Evolutionary conservation across 2,113 vertebrate species (phyloP), one percentile per base, ranked within the genome.

Genomic region (Erythrolamprus reginae): DNA sequence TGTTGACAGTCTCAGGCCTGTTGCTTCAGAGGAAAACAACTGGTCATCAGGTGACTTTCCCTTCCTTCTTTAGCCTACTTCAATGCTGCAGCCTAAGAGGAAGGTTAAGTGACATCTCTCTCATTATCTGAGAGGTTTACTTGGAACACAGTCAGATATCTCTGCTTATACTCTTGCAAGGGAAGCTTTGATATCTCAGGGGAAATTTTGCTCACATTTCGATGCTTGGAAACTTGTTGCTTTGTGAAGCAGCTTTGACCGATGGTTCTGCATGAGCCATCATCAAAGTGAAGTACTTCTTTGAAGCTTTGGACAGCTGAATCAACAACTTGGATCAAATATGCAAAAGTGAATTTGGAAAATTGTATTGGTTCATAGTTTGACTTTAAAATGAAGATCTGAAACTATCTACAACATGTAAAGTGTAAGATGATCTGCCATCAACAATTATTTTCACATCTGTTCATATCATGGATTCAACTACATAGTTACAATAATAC

Each of bases 401-500:
- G 52, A 87, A 56, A 58, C 33, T 42, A 38, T 88, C 47, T 13
- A 21, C 47, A 51, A 28, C 9, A 53, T 47, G 19, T 4, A 86
- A n/a, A 52, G 65, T 23, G 26, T 51, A 17, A 17, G 50, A 24
- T 53, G 23, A 17, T 13, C 13, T 65, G 13, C 33, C 17, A 45
- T 3, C 48, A 55, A 15, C 26, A 53, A 5, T 55, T 58, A 47
- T 51, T 85, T 90, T 55, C 50, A 82, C 12, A 15, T 58, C 82
- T 50, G n/a, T 50, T 24, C 26, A 53, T 38, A 13, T 51, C 47
- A 28, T 52, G 10, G 70, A 56, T 82, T 87, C 38, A 55, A 4
- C 33, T 48, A 48, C 28, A 82, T 83, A 92, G 48, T 87, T 90
- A 93, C 17, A 93, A 82, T 90, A 17, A 56, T 56, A 70, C 90